These are phyloP conservation scores for Eubasilissa regina DNA, from an alignment of 1,140 invertebrate species.

Conservation along the genomic window DNA sequence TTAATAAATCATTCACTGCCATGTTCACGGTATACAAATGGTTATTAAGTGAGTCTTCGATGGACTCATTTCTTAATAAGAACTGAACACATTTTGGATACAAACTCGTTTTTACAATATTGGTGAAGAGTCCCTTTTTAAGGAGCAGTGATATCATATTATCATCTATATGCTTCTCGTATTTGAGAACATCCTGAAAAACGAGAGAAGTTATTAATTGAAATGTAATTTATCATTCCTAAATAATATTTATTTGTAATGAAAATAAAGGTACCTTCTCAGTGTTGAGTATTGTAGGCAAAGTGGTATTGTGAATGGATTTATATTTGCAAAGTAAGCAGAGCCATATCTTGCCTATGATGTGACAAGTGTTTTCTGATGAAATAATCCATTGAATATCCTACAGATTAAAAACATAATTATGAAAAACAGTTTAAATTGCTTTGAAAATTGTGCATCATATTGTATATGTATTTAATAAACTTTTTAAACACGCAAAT, in stretches of 20 bases:
- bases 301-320: conserved; percentile 14
- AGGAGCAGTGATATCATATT: conserved; percentile 47
- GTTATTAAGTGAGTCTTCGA: background rate
- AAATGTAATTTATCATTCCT: background rate
- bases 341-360: conserved; percentile 42
- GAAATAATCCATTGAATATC: conserved; percentile 41
- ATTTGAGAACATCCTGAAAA: conserved; percentile 43
- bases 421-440: no score
- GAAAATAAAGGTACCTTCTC: conserved; percentile 18
- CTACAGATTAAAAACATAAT: conserved; percentile 35
- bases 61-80: conserved; percentile 43
- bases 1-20: conserved; percentile 51
- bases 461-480: no score
- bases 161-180: conserved; percentile 47
- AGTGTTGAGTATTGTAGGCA: conserved; percentile 23
- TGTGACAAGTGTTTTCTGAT: conserved; percentile 18
- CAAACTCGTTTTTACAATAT: conserved; percentile 48
- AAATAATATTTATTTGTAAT: background rate
- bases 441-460: no score
- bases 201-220: conserved; percentile 24
- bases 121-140: conserved; percentile 49
- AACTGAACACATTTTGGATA: conserved; percentile 53
- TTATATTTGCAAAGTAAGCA: conserved; percentile 38
- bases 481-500: no score
- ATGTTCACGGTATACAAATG: conserved; percentile 47